Conservation (phyloP, 2,113 vertebrate species). For the Hippolais icterina region DNA sequence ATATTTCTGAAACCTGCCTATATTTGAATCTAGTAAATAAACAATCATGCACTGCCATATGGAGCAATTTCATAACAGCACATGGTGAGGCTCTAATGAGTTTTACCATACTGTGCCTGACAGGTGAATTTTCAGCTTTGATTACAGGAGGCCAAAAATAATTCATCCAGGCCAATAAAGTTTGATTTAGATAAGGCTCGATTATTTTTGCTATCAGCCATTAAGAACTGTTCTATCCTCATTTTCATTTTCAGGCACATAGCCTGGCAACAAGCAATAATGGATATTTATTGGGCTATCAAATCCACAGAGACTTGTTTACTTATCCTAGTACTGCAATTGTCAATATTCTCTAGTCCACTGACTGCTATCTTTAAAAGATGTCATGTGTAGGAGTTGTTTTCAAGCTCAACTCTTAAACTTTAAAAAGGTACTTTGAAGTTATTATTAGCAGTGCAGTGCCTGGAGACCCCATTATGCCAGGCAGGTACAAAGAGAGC, state of each 20-base stretch:
- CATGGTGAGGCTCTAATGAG: slow-evolving; percentile 71
- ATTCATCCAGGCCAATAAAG: slow-evolving; percentile 63
- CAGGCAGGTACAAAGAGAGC: neutral
- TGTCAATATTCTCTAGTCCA: slow-evolving; percentile 32
- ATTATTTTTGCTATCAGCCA: slow-evolving; percentile 57
- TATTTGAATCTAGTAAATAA: slow-evolving; percentile 60
- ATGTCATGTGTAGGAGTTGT: neutral
- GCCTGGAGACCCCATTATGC: neutral
- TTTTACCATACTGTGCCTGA: slow-evolving; percentile 71
- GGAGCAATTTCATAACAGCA: slow-evolving; percentile 73
- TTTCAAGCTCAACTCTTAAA: slow-evolving; percentile 23
- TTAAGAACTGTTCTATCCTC: slow-evolving; percentile 38
- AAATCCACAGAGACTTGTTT: slow-evolving; percentile 47
- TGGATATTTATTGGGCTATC: slow-evolving; percentile 56
- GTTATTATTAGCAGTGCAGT: neutral
- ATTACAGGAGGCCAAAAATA: slow-evolving; percentile 64
- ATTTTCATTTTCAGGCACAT: slow-evolving; percentile 45
- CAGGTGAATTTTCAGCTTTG: slow-evolving; percentile 71
- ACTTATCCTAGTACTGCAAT: neutral
- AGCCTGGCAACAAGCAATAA: slow-evolving; percentile 45
- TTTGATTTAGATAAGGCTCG: slow-evolving; percentile 51
- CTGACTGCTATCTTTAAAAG: slow-evolving; percentile 7
- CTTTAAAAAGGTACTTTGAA: slow-evolving; percentile 33
- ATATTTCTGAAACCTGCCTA: slow-evolving; percentile 29
- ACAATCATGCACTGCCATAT: slow-evolving; percentile 64